Evolutionary conservation across 37 sponge, comb jelly and placozoan species (phyloP).

Genomic region (Petrosia ficiformis): DNA sequence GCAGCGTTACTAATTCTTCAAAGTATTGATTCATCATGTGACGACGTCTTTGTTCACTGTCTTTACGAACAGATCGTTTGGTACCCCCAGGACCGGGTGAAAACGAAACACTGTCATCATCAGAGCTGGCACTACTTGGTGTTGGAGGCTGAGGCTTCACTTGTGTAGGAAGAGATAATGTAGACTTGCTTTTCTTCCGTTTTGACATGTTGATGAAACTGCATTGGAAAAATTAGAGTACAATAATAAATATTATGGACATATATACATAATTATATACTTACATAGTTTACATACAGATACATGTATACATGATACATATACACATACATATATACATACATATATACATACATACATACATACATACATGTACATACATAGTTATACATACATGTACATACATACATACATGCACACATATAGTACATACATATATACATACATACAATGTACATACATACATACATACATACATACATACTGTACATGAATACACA

Average conservation of each 20-base stretch:
- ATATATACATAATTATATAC: too few species aligned
- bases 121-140: background rate
- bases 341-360: conserved; percentile 37
- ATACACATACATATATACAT: conserved; percentile 16
- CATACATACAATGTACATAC: too few species aligned
- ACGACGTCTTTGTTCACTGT: conserved; percentile 61
- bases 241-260: too few species aligned
- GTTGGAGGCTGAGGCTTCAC: too few species aligned
- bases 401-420: conserved; percentile 6
- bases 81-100: conserved; percentile 18
- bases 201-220: too few species aligned
- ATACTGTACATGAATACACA: too few species aligned
- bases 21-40: conserved; percentile 60
- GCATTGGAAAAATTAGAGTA: too few species aligned
- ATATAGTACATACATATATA: too few species aligned
- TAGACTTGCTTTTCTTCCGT: too few species aligned
- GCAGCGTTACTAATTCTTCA: conserved; percentile 52
- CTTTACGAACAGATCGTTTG: conserved; percentile 35
- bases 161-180: too few species aligned
- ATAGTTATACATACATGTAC: too few species aligned
- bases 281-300: background rate
- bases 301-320: background rate
- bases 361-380: conserved; percentile 38
- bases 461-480: too few species aligned
- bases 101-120: background rate